Percentiles rank a stretch among this genome's conserved stretches.
Evolutionary conservation across 2,888 invertebrate genomes (phyloP).

Genomic region (Ophioninae sp.): DNA sequence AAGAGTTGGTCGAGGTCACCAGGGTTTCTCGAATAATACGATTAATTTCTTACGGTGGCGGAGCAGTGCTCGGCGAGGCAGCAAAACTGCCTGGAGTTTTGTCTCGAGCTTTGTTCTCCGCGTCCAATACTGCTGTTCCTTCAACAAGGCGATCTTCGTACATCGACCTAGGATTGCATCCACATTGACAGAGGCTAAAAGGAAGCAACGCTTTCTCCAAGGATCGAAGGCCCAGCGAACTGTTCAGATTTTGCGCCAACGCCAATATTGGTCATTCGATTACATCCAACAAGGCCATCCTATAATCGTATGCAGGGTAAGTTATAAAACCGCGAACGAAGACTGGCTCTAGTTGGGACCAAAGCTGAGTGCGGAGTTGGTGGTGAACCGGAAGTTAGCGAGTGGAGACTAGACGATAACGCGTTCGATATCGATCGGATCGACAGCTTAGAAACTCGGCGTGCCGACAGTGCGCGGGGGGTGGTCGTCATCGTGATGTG

Average conservation of each 20-base stretch:
- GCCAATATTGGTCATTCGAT: background rate
- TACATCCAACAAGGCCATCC: background rate
- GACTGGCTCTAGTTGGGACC: constrained; percentile 4
- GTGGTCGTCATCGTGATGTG: constrained; percentile 57
- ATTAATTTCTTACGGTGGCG: constrained; percentile 49
- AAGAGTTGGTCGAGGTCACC: constrained; percentile 35
- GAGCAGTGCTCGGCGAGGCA: background rate
- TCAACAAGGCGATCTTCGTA: background rate
- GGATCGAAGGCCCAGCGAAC: background rate
- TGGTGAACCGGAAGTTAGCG: background rate
- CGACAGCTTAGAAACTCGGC: constrained; percentile 31
- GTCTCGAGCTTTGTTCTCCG: constrained; percentile 4
- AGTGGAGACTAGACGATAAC: constrained; percentile 18
- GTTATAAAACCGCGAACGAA: constrained; percentile 1
- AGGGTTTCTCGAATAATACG: constrained; percentile 53
- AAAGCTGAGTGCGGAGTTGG: constrained; percentile 7
- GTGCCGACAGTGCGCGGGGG: background rate
- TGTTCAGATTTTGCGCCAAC: background rate
- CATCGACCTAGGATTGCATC: background rate
- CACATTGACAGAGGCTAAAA: background rate
- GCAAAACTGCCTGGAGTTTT: constrained; percentile 13
- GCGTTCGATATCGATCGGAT: constrained; percentile 38
- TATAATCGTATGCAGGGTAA: constrained; percentile 1
- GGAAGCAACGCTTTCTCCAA: background rate
- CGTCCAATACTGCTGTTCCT: background rate